Evolutionary conservation across 1,140 invertebrate genomes (phyloP), one percentile per base, ranked within the genome.

Genomic region (Habropoda laboriosa): DNA sequence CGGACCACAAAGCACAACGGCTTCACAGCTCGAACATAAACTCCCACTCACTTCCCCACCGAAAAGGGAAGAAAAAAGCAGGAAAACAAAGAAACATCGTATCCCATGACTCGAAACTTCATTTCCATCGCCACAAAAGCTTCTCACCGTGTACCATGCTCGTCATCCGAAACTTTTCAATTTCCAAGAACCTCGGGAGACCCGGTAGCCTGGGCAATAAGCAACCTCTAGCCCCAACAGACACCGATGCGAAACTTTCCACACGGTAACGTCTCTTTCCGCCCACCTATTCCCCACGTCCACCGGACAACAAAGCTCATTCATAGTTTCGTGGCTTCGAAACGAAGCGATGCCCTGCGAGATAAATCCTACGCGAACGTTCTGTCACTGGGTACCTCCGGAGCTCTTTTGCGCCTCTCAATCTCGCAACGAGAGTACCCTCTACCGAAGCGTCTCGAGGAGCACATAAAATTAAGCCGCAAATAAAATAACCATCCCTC

Each of bases 381-480:
- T 57, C 45, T 78, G 49, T 30, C 16, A 16, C 30, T n/a, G 4
- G 53, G 38, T 47, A 51, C n/a, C n/a, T n/a, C 72, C 35, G 30
- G 10, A 27, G 16, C 27, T 8, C 7, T 10, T 24, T 4, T 35
- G 38, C 35, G 21, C 35, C 30, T 79, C 76, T 79, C 76, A 30
- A 71, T 61, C 57, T 42, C 55, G 32, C 32, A 30, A 53, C 27
- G 40, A 60, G 40, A 60, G n/a, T 18, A n/a, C 24, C 24, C 57
- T 40, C 18, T 38, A 71, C 57, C 47, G 42, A 38, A 24, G 40
- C 30, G 27, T 21, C 27, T 24, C 32, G 53, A 68, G 74, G 64
- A 61, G 86, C 74, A 85, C 89, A 90, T 90, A 90, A 90, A 90
- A 90, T 89, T 89, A 89, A 90, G 88, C 88, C 82, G 88, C 89